Evolutionary conservation across 2,888 invertebrate species (phyloP), one percentile per base, ranked within the genome.

Genomic region (Pyrocoelia pectoralis): DNA sequence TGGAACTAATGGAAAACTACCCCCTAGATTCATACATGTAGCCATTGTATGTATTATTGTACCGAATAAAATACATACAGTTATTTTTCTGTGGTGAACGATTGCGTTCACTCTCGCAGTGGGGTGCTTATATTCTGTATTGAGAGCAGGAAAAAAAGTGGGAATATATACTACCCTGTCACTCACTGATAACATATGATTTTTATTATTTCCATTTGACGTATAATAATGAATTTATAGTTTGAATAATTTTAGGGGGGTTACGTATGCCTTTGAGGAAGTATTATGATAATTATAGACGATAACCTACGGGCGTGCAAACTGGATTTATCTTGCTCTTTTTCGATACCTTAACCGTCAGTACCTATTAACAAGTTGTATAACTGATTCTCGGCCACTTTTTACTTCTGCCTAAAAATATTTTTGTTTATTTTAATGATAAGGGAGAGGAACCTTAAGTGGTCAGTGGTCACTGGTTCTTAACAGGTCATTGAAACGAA

Each of bases 1-100:
- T 66, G 65, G 68, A 70, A 72, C 74, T 74, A 74, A 74, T 74
- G 74, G 74, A 74, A 74, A 74, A 73, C 73, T 72, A 73, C 72
- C 74, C 73, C 73, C 63, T 70, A 24, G 52, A 19, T 65, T 56
- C 65, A 61, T 62, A 24, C 59, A 59, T 66, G 63, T 63, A 63
- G 66, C 66, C 56, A 63, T 66, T 63, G 66, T 66, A 58, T 56
- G 51, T 57, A 58, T 62, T 63, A 63, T 66, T 66, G 56, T 60
- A 63, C 61, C 61, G 56, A 60, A 63, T 66, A 66, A 66, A 66
- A 56, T 63, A 53, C 61, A 66, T 66, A 66, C 60, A 63, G 62
- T 43, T 63, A 66, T 63, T 66, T 60, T 41, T 38, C 58, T 59
- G 65, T 55, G 61, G 65, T 66, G 65, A 66, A 58, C 61, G 58